Base-by-base conservation (phyloP, 2,113 vertebrate genomes). In the Osmerus eperlanus region DNA sequence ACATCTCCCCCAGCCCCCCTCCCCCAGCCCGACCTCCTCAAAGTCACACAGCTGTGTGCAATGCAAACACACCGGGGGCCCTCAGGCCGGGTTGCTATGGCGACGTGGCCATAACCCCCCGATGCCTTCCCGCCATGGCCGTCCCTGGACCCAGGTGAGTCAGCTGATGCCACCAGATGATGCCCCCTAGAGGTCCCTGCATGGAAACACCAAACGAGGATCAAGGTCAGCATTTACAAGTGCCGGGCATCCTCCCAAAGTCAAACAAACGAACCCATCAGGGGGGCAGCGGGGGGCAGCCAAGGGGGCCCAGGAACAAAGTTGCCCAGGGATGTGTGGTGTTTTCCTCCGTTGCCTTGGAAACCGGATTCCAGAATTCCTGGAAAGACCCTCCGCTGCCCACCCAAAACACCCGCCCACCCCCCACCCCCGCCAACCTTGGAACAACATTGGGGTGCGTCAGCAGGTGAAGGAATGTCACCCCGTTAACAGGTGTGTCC, bases 11-110 rank as follows among this genome's bases (percentile, higher is more conserved):
- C 29, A 13, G 67, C 18, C 41, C 32, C 25, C 23, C 25, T 7
- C 21, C 32, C 65, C n/a, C 23, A 56, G 12, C 13, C 3, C 36
- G 23, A 13, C 19, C 65, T 32, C 78, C 80, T 83, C 84, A 71
- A 72, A 82, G 74, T 92, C 89, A 77, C 89, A 90, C 83, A 84
- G 77, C 78, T 77, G 80, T 91, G 87, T 81, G 81, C 73, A 88
- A 54, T 86, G 85, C 85, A 91, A 92, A 93, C 81, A 91, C 74
- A 54, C 7, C 3, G 41, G 70, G 77, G 80, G 65, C 85, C 78
- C 71, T 78, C 54, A 64, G 79, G 70, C 77, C 8, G 29, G 3
- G 86, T 85, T 73, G 74, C 81, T 79, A 70, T 11, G 80, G 89
- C 16, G 74, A 77, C 29, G 19, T 36, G 67, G 86, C 80, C 86